Conservation (phyloP, 2,797 vertebrate genomes). For the Delichon dasypus region DNA sequence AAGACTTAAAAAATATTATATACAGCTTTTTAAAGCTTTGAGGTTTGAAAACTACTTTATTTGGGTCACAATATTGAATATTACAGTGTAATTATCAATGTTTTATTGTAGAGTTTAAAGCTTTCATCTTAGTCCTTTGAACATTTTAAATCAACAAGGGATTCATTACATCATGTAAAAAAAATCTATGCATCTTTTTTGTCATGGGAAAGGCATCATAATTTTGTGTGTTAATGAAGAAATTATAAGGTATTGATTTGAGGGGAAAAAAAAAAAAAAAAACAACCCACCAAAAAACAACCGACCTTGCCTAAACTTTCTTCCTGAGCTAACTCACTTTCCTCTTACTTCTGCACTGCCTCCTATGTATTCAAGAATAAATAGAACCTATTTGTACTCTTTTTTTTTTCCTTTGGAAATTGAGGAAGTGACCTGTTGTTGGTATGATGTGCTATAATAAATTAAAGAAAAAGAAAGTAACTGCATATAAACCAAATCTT, state of each 20-base stretch:
- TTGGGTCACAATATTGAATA: conserved; percentile 22
- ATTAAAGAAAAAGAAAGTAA: background rate
- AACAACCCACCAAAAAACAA: no score
- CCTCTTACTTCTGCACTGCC: background rate
- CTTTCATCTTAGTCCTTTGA: conserved; percentile 41
- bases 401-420: background rate
- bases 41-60: background rate
- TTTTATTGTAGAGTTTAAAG: conserved; percentile 19
- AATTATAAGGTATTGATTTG: background rate
- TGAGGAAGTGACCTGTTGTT: background rate
- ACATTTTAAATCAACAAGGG: background rate
- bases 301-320: background rate
- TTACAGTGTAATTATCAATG: conserved; percentile 16
- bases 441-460: background rate
- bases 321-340: background rate
- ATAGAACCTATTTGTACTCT: background rate
- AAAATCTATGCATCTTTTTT: background rate
- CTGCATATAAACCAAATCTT: background rate
- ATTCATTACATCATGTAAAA: conserved; percentile 14
- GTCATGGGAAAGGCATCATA: background rate
- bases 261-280: background rate
- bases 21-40: background rate
- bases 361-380: background rate
- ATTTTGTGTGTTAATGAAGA: conserved; percentile 4
- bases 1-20: background rate